Percentiles rank a stretch among this genome's conserved stretches.
phyloP scores from a whole-genome alignment of 1,140 invertebrate genomes.

The Antheraea pernyi region DNA sequence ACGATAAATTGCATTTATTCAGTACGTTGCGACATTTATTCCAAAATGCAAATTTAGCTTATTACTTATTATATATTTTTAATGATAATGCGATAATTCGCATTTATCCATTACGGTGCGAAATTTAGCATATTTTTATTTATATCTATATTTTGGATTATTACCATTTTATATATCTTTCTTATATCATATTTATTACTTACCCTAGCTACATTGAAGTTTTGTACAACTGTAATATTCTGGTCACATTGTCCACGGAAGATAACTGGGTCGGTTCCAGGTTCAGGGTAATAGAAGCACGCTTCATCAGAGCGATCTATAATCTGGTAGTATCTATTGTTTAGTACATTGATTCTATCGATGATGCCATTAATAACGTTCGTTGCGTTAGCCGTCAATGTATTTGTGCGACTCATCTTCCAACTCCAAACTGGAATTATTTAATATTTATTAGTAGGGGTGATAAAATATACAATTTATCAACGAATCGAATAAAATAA shows the following conservation, averaged over 20 bases:
- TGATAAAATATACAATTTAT: no score
- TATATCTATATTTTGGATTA: not conserved
- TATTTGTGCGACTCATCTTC: constrained; percentile 51
- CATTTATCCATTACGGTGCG: no score
- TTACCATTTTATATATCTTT: not conserved
- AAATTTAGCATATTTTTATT: no score
- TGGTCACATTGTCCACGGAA: constrained; percentile 54
- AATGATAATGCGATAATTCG: no score
- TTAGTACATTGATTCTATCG: constrained; percentile 42
- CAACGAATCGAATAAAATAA: no score
- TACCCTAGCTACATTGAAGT: constrained; percentile 40
- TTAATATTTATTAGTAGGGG: no score
- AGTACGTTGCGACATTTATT: no score
- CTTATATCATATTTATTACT: constrained; percentile 17
- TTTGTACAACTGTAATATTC: constrained; percentile 37
- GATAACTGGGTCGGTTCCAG: constrained; percentile 21
- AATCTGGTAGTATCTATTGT: constrained; percentile 44
- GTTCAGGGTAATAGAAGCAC: constrained; percentile 55
- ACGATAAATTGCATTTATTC: no score
- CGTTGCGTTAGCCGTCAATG: constrained; percentile 29
- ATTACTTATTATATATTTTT: no score
- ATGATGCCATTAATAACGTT: constrained; percentile 42
- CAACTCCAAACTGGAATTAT: constrained; percentile 47
- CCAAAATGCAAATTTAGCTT: no score
- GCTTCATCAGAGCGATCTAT: constrained; percentile 41